Base-by-base conservation (phyloP, 2,113 vertebrate species). In the Leiothrix lutea region DNA sequence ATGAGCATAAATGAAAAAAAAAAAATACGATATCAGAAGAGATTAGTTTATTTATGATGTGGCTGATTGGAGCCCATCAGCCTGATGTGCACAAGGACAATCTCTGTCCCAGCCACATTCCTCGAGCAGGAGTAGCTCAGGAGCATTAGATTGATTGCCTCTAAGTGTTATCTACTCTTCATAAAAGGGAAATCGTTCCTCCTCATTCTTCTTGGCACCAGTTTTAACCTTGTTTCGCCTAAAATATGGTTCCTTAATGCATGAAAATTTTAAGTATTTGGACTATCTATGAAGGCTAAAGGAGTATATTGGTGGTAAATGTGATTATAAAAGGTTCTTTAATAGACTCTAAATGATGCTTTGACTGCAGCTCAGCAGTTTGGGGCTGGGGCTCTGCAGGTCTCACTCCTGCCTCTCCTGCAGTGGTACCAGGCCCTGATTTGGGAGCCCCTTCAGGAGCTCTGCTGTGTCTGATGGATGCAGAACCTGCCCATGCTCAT, bases 221-320 rank as follows among this genome's bases (percentile, higher is more conserved):
- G 83, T 91, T 92, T 83, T 88, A 80, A 93, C 78, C 65, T 83
- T 75, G 67, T 95, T 94, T 93, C 20, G 2, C 60, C 86, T 95
- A 97, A 98, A 97, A 97, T 97, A 97, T 92, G 89, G 64, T 94
- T 96, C 91, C 94, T 97, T 97, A 97, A 97, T 96, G 93, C 78
- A 84, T 92, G 73, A 58, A 53, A 35, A 92, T 97, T 96, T 96
- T 69, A 86, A 92, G 80, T 35, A 72, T 74, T 33, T 75, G 65
- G 64, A 58, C 83, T 92, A 81, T 95, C 82, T 84, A 9, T 45
- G 78, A 82, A 97, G 56, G 74, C 47, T 91, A 61, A 94, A 81
- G 84, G 50, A 44, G 62, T 91, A 21, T 83, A 95, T 96, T 84
- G 88, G 92, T 80, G 88, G 86, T 85, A 94, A 96, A 97, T 94